Percentiles rank a stretch among this genome's conserved stretches.
phyloP scores from a whole-genome alignment of 2,797 vertebrate species.

The Spinus pinus region DNA sequence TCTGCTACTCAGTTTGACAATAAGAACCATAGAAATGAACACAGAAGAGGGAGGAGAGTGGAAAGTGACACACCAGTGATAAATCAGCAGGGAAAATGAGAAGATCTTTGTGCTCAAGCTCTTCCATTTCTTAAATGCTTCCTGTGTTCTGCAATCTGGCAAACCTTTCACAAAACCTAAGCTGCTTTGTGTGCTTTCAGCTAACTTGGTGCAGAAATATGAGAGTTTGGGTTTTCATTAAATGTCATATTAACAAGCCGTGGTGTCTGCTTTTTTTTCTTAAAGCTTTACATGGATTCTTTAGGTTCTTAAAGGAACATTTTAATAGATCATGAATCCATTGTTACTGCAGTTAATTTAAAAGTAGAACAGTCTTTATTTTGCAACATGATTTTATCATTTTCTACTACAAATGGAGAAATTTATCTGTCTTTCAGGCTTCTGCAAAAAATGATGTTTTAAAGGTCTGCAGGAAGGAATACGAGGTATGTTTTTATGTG shows the following conservation, averaged over 20 bases:
- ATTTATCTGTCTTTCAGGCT: conserved; percentile 79
- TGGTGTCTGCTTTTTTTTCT: not conserved
- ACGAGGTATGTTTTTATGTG: conserved; percentile 81
- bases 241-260: not conserved
- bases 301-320: not conserved
- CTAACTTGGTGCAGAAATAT: not conserved
- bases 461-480: conserved; percentile 94
- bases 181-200: not conserved
- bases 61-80: not conserved
- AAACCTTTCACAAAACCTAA: not conserved
- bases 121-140: not conserved
- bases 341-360: not conserved
- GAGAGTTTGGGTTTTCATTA: not conserved
- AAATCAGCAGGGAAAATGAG: not conserved
- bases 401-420: conserved; percentile 20
- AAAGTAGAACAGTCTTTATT: not conserved
- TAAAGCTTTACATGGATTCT: not conserved
- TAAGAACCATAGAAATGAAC: not conserved
- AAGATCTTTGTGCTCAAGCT: not conserved
- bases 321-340: not conserved
- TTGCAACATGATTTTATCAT: not conserved
- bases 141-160: not conserved
- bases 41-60: not conserved
- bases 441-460: conserved; percentile 93
- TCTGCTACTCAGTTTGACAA: not conserved